These are phyloP conservation scores for Drosophila prostipennis DNA, from an alignment of 2,888 invertebrate genomes.

Conservation along the genomic window DNA sequence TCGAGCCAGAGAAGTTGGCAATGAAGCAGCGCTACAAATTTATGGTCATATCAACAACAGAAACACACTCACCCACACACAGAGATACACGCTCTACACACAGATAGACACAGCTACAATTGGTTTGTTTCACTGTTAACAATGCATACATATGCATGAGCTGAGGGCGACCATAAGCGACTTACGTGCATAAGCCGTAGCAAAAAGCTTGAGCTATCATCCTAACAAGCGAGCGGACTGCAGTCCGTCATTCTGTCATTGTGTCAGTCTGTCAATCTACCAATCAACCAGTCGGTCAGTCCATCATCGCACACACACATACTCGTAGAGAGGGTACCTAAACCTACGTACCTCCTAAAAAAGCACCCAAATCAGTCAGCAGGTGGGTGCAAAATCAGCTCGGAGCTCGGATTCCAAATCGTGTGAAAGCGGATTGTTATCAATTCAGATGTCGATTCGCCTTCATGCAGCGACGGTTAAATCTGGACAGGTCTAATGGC, in stretches of 20 bases:
- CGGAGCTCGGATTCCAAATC: conserved; percentile 35
- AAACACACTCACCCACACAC: conserved; percentile 28
- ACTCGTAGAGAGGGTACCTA: not conserved
- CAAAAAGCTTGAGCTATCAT: conserved; percentile 67
- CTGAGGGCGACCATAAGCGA: conserved; percentile 74
- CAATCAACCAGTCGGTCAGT: conserved; percentile 31
- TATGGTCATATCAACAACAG: conserved; percentile 68
- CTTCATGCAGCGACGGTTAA: conserved; percentile 16
- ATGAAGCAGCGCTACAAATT: conserved; percentile 64
- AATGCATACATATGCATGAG: conserved; percentile 46
- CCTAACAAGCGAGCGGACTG: conserved; percentile 54
- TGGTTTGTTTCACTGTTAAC: conserved; percentile 45
- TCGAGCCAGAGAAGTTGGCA: conserved; percentile 41
- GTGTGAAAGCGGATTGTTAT: conserved; percentile 62
- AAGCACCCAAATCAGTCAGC: conserved; percentile 21
- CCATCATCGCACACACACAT: conserved; percentile 14
- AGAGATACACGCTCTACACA: conserved; percentile 1
- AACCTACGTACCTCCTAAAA: not conserved
- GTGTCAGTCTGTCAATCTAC: conserved; percentile 34
- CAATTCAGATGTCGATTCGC: conserved; percentile 54
- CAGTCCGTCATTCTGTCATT: conserved; percentile 18
- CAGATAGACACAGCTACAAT: conserved; percentile 5
- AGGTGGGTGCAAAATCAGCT: conserved; percentile 21
- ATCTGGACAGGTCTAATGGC: conserved; percentile 36
- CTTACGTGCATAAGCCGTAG: conserved; percentile 73